A percentile compares a stretch with the other conserved stretches of the same genome.
Conservation (phyloP, 2,888 invertebrate genomes). For the Herminia tarsipennalis region DNA sequence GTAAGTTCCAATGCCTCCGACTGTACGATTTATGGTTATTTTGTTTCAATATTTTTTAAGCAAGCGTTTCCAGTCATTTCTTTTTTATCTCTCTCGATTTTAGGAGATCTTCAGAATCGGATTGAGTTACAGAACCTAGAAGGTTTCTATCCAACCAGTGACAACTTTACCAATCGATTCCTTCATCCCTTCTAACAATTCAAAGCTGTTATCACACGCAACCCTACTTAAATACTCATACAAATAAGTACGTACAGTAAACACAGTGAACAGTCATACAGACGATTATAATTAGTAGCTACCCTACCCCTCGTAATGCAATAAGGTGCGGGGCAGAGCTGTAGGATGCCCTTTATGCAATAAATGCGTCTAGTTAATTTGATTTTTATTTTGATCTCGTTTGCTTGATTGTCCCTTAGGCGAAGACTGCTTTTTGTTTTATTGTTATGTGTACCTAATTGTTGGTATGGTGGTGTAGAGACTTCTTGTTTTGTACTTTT, state of each 20-base stretch:
- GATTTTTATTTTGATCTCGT: conserved; percentile 81
- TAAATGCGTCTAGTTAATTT: conserved; percentile 61
- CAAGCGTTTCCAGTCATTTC: too few relatives aligned
- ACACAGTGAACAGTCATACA: conserved; percentile 40
- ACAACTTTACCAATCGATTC: too few relatives aligned
- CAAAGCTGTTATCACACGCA: too few relatives aligned
- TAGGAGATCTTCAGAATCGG: too few relatives aligned
- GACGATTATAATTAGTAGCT: conserved; percentile 60
- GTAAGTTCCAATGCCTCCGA: too few relatives aligned
- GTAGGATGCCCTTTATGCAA: conserved; percentile 53
- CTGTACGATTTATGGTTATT: too few relatives aligned
- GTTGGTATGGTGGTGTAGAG: too few relatives aligned
- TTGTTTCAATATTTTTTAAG: too few relatives aligned
- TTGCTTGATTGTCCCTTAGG: conserved; percentile 67
- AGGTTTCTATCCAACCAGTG: too few relatives aligned
- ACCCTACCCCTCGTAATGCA: conserved; percentile 42
- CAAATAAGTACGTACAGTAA: conserved; percentile 35
- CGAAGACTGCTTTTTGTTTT: conserved; percentile 42
- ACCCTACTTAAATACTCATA: background rate
- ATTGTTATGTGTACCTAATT: conserved; percentile 16
- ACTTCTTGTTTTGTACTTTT: too few relatives aligned
- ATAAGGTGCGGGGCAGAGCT: conserved; percentile 45
- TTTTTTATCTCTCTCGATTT: background rate
- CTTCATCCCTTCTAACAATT: too few relatives aligned
- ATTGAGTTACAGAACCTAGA: too few relatives aligned